These are phyloP conservation scores for Bombus ignitus DNA, from an alignment of 1,140 invertebrate genomes.

Conservation along the genomic window DNA sequence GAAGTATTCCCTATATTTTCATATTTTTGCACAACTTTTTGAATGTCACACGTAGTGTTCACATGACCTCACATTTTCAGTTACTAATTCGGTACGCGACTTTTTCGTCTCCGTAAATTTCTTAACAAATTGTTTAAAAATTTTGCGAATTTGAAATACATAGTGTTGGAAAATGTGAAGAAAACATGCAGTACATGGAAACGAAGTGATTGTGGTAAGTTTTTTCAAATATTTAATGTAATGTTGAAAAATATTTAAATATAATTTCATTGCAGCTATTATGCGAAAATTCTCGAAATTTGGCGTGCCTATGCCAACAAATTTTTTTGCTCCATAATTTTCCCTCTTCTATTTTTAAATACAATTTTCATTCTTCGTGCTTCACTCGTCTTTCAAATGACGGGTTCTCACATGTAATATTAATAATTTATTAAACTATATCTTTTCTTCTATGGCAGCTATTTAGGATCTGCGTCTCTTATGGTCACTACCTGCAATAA, in stretches of 20 bases:
- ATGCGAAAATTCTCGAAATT: neutral
- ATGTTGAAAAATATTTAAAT: neutral
- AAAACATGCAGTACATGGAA: neutral
- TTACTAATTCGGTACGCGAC: neutral
- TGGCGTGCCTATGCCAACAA: neutral
- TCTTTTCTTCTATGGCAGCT: neutral
- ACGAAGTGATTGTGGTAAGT: neutral
- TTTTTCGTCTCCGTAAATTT: neutral
- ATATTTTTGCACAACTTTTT: neutral
- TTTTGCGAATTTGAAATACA: neutral
- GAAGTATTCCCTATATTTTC: neutral
- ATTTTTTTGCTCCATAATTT: neutral
- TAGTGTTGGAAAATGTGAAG: neutral
- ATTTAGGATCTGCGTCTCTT: neutral
- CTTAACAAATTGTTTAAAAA: neutral
- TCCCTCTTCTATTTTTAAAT: neutral
- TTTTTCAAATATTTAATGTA: neutral
- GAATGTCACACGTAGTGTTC: neutral
- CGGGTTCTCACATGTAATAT: neutral
- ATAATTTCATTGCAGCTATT: neutral
- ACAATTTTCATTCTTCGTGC: neutral
- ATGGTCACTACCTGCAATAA: neutral
- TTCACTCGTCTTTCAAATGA: neutral
- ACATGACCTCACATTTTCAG: conserved; percentile 1
- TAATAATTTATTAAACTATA: neutral